phyloP scores from a whole-genome alignment of 2,888 invertebrate genomes.

The Eupithecia abbreviata region DNA sequence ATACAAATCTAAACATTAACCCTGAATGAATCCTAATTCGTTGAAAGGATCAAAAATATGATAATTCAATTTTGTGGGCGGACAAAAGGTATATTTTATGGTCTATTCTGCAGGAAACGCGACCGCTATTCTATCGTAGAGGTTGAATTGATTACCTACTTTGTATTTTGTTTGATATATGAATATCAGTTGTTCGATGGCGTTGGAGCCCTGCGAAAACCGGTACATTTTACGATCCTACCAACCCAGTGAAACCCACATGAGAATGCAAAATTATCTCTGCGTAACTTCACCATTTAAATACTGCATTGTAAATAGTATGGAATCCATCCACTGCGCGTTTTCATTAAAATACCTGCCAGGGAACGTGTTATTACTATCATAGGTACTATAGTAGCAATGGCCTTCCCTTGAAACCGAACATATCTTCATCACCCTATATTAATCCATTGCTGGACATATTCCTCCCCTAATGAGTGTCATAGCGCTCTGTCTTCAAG shows the following conservation, averaged over 20 bases:
- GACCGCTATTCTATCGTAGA: constrained; percentile 14
- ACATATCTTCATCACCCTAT: neutral
- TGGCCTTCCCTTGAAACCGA: neutral
- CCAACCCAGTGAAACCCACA: constrained; percentile 19
- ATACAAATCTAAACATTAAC: constrained; percentile 71
- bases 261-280: constrained; percentile 24
- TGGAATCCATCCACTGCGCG: neutral
- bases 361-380: neutral
- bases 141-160: constrained; percentile 17
- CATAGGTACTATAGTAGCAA: neutral
- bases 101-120: constrained; percentile 16
- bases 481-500: no score
- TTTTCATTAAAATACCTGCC: constrained; percentile 1
- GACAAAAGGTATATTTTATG: constrained; percentile 48
- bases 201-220: constrained; percentile 22
- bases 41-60: constrained; percentile 69
- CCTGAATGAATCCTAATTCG: constrained; percentile 70
- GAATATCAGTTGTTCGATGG: constrained; percentile 9
- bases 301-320: constrained; percentile 22
- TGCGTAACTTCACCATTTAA: constrained; percentile 10
- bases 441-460: no score
- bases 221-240: constrained; percentile 25
- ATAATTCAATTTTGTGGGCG: constrained; percentile 70
- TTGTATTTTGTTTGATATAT: constrained; percentile 16
- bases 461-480: no score